A percentile compares a stretch with the other conserved stretches of the same genome.
phyloP scores from a whole-genome alignment of 2,797 vertebrate genomes.

The Acrocephalus scirpaceus region DNA sequence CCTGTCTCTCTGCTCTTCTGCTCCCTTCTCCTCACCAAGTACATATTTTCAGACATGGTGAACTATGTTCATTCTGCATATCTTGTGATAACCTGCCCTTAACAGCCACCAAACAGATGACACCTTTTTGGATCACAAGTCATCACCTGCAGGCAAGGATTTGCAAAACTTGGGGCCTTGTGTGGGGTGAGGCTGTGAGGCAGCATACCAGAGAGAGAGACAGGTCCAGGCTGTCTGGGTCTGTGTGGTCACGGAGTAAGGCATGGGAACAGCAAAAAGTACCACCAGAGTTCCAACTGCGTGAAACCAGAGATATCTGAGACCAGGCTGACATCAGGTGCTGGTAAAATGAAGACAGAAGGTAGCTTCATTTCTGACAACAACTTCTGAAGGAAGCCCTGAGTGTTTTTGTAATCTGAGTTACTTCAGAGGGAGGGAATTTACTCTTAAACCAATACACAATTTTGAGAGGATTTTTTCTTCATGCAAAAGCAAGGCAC shows the following conservation, averaged over 20 bases:
- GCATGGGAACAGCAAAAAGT: background rate
- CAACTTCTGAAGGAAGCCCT: background rate
- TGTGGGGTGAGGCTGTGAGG: background rate
- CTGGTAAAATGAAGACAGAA: background rate
- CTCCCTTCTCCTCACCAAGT: background rate
- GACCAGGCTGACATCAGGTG: background rate
- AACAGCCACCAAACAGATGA: background rate
- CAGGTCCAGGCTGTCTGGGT: background rate
- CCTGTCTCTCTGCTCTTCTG: background rate
- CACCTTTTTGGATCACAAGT: background rate
- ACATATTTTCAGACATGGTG: background rate
- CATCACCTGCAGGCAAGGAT: background rate
- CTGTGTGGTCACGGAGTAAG: fast-evolving
- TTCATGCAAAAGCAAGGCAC: background rate
- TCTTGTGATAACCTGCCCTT: background rate
- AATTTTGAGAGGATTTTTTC: background rate
- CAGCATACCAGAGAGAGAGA: background rate
- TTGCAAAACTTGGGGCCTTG: background rate
- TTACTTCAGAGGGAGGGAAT: background rate
- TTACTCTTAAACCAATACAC: background rate
- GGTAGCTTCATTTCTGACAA: background rate
- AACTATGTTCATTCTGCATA: background rate
- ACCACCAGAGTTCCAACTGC: background rate
- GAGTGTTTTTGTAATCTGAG: background rate
- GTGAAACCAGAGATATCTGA: background rate